Conservation (phyloP, 2,797 vertebrate genomes). For the Gouania willdenowi region DNA sequence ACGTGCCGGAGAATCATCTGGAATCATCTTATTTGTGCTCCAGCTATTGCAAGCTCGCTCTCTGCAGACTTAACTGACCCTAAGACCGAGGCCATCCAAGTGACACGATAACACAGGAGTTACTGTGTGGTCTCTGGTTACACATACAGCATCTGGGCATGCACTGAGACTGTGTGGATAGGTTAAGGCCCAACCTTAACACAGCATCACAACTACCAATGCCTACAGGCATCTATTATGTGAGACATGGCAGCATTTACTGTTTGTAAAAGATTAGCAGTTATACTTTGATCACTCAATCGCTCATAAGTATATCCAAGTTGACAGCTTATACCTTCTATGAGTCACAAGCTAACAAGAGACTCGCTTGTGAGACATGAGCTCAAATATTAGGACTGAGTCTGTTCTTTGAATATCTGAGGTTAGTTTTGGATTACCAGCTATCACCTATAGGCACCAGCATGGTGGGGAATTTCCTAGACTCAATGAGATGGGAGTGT, state of each 20-base stretch:
- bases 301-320: slow-evolving; percentile 53
- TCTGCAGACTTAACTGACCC: slow-evolving; percentile 15
- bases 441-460: slow-evolving; percentile 60
- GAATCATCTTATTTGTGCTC: slow-evolving; percentile 59
- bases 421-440: slow-evolving; percentile 69
- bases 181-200: slow-evolving; percentile 10
- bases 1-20: slow-evolving; percentile 61
- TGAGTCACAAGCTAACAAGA: slow-evolving; percentile 66
- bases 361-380: slow-evolving; percentile 67
- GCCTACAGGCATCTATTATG: slow-evolving; percentile 22
- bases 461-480: slow-evolving; percentile 63
- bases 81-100: slow-evolving; percentile 28
- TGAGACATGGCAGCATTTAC: slow-evolving; percentile 25
- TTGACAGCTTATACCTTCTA: slow-evolving; percentile 57
- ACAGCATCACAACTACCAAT: slow-evolving; percentile 8
- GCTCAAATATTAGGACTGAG: slow-evolving; percentile 72
- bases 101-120: slow-evolving; percentile 14
- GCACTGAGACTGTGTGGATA: slow-evolving; percentile 8
- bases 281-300: slow-evolving; percentile 48
- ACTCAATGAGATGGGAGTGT: slow-evolving; percentile 68
- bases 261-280: slow-evolving; percentile 59
- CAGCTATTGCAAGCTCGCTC: slow-evolving; percentile 38
- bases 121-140: slow-evolving; percentile 19
- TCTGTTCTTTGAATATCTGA: slow-evolving; percentile 69
- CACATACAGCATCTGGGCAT: background rate